Percentiles rank a stretch among this genome's conserved stretches.
These are phyloP conservation scores for Stichopus horrens DNA, from an alignment of 53 echinoderm and acorn worm species.

Conservation along the genomic window DNA sequence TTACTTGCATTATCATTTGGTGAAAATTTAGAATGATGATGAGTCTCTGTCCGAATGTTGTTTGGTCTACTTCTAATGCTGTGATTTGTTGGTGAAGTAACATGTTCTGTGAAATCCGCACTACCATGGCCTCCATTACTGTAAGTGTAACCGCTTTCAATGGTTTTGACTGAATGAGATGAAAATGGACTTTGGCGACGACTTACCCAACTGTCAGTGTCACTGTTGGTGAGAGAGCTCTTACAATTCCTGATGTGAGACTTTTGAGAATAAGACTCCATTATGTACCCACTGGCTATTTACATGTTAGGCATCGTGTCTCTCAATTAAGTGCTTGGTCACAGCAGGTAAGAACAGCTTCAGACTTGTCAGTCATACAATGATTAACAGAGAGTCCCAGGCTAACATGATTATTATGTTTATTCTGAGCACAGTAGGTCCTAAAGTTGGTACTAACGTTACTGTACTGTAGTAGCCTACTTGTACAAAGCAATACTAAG, in stretches of 20 bases:
- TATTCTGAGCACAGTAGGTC: too few relatives aligned
- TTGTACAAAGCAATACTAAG: too few relatives aligned
- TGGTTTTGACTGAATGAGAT: background rate
- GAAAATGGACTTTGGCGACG: background rate
- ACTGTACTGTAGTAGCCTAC: too few relatives aligned
- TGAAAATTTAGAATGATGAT: conserved; percentile 11
- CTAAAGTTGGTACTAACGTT: too few relatives aligned
- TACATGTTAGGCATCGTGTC: background rate
- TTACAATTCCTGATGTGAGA: background rate
- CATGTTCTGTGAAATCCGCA: background rate
- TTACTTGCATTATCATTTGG: background rate
- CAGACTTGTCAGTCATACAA: too few relatives aligned
- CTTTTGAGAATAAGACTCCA: background rate
- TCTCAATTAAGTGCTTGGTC: too few relatives aligned
- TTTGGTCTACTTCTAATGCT: conserved; percentile 5
- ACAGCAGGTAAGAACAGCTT: too few relatives aligned
- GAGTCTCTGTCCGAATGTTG: conserved; percentile 30
- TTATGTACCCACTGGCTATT: background rate
- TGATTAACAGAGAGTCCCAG: too few relatives aligned
- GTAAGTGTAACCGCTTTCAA: background rate
- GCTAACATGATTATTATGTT: too few relatives aligned
- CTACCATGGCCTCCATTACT: background rate
- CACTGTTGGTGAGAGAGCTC: background rate
- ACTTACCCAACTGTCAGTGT: conserved; percentile 5
- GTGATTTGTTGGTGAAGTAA: background rate